Percentiles rank a stretch among this genome's conserved stretches.
phyloP scores from a whole-genome alignment of 2,113 vertebrate genomes.

The Dicerorhinus sumatrensis region DNA sequence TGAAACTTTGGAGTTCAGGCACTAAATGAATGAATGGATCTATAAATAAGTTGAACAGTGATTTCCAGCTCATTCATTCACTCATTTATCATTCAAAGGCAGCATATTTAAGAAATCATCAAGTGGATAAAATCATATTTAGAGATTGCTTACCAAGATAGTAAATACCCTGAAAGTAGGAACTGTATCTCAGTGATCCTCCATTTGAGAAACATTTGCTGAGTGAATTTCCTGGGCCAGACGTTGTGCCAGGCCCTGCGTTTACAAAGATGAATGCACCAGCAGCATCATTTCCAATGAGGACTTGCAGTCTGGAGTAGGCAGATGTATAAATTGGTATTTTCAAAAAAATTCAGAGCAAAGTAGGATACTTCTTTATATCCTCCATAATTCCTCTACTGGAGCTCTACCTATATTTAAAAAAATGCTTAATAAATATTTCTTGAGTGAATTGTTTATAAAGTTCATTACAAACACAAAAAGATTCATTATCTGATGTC shows the following conservation, averaged over 20 bases:
- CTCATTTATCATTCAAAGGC: slow-evolving; percentile 37
- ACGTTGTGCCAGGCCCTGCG: not conserved
- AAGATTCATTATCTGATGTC: slow-evolving; percentile 24
- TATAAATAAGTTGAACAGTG: not conserved
- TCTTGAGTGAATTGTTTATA: slow-evolving; percentile 16
- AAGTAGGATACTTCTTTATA: not conserved
- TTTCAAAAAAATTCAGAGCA: not conserved
- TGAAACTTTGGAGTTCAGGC: not conserved
- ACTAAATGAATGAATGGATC: slow-evolving; percentile 22
- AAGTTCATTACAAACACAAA: not conserved
- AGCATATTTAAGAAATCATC: not conserved
- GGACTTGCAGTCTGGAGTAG: not conserved
- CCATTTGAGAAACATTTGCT: not conserved
- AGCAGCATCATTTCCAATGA: not conserved
- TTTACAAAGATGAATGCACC: not conserved
- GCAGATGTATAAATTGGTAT: not conserved
- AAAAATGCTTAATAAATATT: slow-evolving; percentile 4
- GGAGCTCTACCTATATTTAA: not conserved
- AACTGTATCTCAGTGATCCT: not conserved
- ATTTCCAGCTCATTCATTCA: slow-evolving; percentile 60
- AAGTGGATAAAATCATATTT: not conserved
- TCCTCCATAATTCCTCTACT: not conserved
- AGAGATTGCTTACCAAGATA: not conserved
- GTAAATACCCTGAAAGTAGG: not conserved
- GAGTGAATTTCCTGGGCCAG: not conserved